phyloP scores from a whole-genome alignment of 1,140 invertebrate species.

The Matsumurasca onukii region DNA sequence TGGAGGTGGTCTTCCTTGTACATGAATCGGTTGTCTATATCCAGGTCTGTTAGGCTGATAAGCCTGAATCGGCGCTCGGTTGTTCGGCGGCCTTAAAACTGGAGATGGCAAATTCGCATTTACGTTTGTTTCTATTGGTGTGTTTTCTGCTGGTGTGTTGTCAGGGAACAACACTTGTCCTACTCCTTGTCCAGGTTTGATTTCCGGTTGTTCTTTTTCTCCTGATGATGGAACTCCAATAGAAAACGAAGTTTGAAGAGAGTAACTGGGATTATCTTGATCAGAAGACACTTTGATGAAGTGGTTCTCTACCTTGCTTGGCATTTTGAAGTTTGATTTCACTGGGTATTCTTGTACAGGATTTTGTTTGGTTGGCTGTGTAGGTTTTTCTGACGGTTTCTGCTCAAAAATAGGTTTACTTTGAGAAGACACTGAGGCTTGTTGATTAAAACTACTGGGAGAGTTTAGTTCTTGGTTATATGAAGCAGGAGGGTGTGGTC shows the following conservation, averaged over 20 bases:
- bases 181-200: conserved; percentile 37
- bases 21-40: conserved; percentile 26
- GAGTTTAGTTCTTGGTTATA: background rate
- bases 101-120: conserved; percentile 10
- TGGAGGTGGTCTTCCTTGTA: conserved; percentile 3
- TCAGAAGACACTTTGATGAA: conserved; percentile 40
- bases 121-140: conserved; percentile 7
- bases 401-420: conserved; percentile 1
- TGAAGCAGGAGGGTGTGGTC: background rate
- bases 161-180: conserved; percentile 40
- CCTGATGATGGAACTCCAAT: conserved; percentile 38
- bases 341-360: conserved; percentile 16
- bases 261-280: conserved; percentile 42
- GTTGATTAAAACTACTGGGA: background rate
- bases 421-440: background rate
- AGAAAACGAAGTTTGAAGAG: conserved; percentile 43
- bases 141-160: conserved; percentile 29
- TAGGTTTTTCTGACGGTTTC: conserved; percentile 9
- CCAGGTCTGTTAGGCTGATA: conserved; percentile 23
- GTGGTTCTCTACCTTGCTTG: conserved; percentile 37
- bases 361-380: conserved; percentile 10
- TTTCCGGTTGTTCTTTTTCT: conserved; percentile 31
- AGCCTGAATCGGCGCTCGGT: conserved; percentile 1
- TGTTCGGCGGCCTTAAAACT: conserved; percentile 7
- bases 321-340: conserved; percentile 33